Evolutionary conservation across 2,888 invertebrate genomes (phyloP).

Genomic region (Nymphalis urticae): DNA sequence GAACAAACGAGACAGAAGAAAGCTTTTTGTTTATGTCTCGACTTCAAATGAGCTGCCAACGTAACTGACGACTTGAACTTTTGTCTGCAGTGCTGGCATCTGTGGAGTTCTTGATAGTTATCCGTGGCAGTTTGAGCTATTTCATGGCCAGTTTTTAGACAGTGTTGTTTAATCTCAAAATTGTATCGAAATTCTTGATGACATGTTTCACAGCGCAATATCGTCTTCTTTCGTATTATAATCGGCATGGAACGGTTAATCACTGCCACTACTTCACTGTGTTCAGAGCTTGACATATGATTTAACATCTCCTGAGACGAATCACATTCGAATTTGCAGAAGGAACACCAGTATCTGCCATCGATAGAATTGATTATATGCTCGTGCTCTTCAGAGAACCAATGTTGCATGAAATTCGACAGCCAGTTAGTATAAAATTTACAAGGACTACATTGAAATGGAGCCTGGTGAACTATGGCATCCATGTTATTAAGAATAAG

Average conservation of each 20-base stretch:
- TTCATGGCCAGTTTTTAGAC: constrained; percentile 75
- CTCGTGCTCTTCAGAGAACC: constrained; percentile 85
- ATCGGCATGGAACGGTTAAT: constrained; percentile 92
- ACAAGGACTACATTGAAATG: constrained; percentile 92
- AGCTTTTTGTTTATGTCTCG: constrained; percentile 80
- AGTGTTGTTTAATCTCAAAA: constrained; percentile 85
- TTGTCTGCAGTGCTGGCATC: constrained; percentile 82
- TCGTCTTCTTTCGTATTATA: constrained; percentile 85
- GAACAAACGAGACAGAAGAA: constrained; percentile 87
- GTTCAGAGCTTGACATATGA: constrained; percentile 85
- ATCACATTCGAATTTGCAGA: constrained; percentile 86
- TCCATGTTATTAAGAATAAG: constrained; percentile 89
- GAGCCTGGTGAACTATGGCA: constrained; percentile 89
- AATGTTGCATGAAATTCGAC: constrained; percentile 86
- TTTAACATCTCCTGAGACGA: constrained; percentile 84
- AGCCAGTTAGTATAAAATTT: constrained; percentile 91
- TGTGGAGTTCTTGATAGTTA: constrained; percentile 83
- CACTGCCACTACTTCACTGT: constrained; percentile 87
- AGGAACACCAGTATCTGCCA: constrained; percentile 87
- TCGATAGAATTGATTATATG: constrained; percentile 70
- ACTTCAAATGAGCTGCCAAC: constrained; percentile 85
- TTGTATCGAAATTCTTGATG: constrained; percentile 87
- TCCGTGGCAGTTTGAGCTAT: constrained; percentile 81
- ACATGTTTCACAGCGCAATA: constrained; percentile 85
- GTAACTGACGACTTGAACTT: constrained; percentile 83